Evolutionary conservation across 2,888 invertebrate species (phyloP), one percentile per base, ranked within the genome.

Genomic region (Lasioglossum vierecki): DNA sequence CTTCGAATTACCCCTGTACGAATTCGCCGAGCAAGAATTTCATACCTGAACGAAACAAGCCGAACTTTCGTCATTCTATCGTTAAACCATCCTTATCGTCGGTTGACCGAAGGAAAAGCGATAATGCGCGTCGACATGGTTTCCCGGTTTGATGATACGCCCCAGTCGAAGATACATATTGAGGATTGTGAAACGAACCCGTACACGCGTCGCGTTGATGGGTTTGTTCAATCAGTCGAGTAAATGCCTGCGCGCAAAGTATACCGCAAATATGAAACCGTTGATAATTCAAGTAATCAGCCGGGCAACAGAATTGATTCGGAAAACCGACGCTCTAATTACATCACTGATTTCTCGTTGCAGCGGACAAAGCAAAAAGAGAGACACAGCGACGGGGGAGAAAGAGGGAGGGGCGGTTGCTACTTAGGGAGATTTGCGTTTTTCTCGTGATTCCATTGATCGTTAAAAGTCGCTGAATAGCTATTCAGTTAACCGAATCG

Each of bases 391-490:
- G 18, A 18, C 26, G 2, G 35, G 35, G 2, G 35, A 30, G 15
- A 63, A 0, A 60, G 30, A 15, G 30, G 6, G 30, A 15, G 8
- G 35, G 8, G 26, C 11, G 1, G 13, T 22, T 49, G 57, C 13
- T 84, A 63, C 68, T 84, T 83, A 75, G 22, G 46, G 26, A 63
- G 71, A 80, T 77, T 75, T 39, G 76, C 77, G 83, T 81, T 57
- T 30, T 35, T 49, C 79, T 39, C 82, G 26, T 15, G 60, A 68
- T 66, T 39, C 80, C 71, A 87, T 88, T 85, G 86, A 88, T 83
- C 83, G 86, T 84, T 90, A 85, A 90, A 90, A 89, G 85, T 90
- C 87, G 85, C 77, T 82, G 88, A 91, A 91, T 86, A 66, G 87
- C 79, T 76, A 79, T 84, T 87, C 87, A 84, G 82, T 85, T 85